Evolutionary conservation across 2,797 vertebrate genomes (phyloP).

Genomic region (Poeciliopsis paucimaculata): DNA sequence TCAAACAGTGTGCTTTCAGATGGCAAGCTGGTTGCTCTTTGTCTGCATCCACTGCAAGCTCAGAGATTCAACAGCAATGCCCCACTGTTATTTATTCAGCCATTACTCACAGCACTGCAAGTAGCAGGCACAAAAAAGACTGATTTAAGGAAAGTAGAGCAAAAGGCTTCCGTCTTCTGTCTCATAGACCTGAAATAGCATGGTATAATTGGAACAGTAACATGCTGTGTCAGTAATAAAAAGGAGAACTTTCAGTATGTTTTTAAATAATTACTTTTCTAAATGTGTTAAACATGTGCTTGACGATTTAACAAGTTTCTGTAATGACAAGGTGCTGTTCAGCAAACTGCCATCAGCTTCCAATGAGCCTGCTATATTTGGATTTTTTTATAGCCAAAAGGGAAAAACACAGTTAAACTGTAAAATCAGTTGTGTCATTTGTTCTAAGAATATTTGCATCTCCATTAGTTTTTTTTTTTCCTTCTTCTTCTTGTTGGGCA

Average conservation of each 20-base stretch:
- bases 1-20: neutral
- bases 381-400: constrained; percentile 17
- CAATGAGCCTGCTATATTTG: constrained; percentile 4
- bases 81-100: constrained; percentile 3
- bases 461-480: constrained; percentile 10
- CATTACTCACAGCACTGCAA: neutral
- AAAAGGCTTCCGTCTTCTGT: constrained; percentile 5
- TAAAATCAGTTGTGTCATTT: neutral
- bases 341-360: constrained; percentile 11
- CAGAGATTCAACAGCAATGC: constrained; percentile 2
- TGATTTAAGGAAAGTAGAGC: neutral
- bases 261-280: constrained; percentile 21
- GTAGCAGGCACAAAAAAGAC: neutral
- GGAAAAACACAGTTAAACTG: neutral
- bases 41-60: constrained; percentile 8
- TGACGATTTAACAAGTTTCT: constrained; percentile 15
- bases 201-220: constrained; percentile 28
- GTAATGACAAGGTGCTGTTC: constrained; percentile 24
- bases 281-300: constrained; percentile 18
- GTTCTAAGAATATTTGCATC: neutral
- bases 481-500: too few relatives aligned
- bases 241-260: constrained; percentile 3
- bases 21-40: neutral
- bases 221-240: constrained; percentile 11
- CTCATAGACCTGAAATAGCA: neutral